Conservation (phyloP, 2,888 invertebrate species). For the Hypomecis atomaria region DNA sequence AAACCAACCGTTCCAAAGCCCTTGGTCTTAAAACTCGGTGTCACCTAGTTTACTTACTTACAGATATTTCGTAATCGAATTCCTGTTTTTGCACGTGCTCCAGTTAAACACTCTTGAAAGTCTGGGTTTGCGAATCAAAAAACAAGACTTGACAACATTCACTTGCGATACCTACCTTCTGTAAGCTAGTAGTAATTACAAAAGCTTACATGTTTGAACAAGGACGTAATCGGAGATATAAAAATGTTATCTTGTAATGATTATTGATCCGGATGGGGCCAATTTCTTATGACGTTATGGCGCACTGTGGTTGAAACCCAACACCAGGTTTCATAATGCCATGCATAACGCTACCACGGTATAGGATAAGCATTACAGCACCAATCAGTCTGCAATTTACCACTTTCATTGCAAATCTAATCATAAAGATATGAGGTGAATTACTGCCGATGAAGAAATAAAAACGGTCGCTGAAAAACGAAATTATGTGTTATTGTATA, state of each 20-base stretch:
- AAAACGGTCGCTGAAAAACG: slow-evolving; percentile 13
- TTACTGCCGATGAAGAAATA: slow-evolving; percentile 9
- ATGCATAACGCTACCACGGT: slow-evolving; percentile 23
- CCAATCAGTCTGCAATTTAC: slow-evolving; percentile 27
- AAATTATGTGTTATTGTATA: slow-evolving; percentile 10
- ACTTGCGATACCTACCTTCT: slow-evolving; percentile 28
- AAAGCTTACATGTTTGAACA: slow-evolving; percentile 19
- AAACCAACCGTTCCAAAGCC: slow-evolving; percentile 49
- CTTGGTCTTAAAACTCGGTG: slow-evolving; percentile 52
- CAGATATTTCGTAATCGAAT: slow-evolving; percentile 51
- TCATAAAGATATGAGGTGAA: slow-evolving; percentile 8
- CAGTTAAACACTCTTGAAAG: slow-evolving; percentile 48
- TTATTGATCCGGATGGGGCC: slow-evolving; percentile 24
- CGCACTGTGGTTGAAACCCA: slow-evolving; percentile 26
- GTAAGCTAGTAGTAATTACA: slow-evolving; percentile 33
- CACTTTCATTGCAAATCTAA: slow-evolving; percentile 29
- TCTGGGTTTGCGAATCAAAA: slow-evolving; percentile 41
- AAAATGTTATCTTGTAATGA: slow-evolving; percentile 8
- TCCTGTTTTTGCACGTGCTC: slow-evolving; percentile 49
- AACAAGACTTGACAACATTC: slow-evolving; percentile 42
- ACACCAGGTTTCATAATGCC: slow-evolving; percentile 26
- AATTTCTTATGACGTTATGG: slow-evolving; percentile 25
- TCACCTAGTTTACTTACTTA: slow-evolving; percentile 47
- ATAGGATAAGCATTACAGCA: slow-evolving; percentile 24
- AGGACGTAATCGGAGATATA: slow-evolving; percentile 24